A percentile compares a stretch with the other conserved stretches of the same genome.
These are phyloP conservation scores for Cassiopea andromeda DNA, from an alignment of 30 jellyfish, hydroid and myxozoan species.

Conservation along the genomic window DNA sequence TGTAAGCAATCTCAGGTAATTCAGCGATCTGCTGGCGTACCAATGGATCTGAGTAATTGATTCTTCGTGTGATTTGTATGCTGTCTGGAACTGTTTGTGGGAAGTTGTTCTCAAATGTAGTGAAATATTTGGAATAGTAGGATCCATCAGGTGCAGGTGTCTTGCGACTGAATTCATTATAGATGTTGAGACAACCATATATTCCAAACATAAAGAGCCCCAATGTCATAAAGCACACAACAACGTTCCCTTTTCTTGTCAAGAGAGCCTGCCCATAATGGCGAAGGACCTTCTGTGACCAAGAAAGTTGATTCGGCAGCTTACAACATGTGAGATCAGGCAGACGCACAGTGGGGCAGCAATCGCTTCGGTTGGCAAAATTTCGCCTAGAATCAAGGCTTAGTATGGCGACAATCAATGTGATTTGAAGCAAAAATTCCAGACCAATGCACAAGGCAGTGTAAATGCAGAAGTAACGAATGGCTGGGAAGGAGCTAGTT, in stretches of 20 bases:
- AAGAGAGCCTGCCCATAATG: conserved; percentile 42
- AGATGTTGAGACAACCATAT: conserved; percentile 62
- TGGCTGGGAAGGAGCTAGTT: conserved; percentile 71
- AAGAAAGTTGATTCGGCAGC: conserved; percentile 57
- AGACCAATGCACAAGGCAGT: conserved; percentile 59
- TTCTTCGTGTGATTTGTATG: conserved; percentile 29
- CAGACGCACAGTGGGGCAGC: conserved; percentile 54
- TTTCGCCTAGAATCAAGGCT: conserved; percentile 60
- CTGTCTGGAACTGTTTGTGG: conserved; percentile 80
- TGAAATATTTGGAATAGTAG: conserved; percentile 52
- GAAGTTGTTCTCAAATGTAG: conserved; percentile 33
- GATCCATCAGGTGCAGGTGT: conserved; percentile 68
- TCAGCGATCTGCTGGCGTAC: conserved; percentile 46
- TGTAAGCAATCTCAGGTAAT: conserved; percentile 35
- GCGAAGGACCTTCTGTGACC: conserved; percentile 45
- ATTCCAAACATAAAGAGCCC: conserved; percentile 58
- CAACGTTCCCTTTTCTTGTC: conserved; percentile 27
- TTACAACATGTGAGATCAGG: conserved; percentile 62
- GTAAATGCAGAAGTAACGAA: conserved; percentile 68
- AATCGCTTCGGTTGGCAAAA: conserved; percentile 52
- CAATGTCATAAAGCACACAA: conserved; percentile 45
- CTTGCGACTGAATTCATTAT: conserved; percentile 64
- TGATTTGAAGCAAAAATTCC: conserved; percentile 60
- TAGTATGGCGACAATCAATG: conserved; percentile 57
- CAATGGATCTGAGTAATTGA: conserved; percentile 58